These are phyloP conservation scores for Rotaria magnacalcarata DNA, from an alignment of 2,888 invertebrate genomes.

Conservation along the genomic window DNA sequence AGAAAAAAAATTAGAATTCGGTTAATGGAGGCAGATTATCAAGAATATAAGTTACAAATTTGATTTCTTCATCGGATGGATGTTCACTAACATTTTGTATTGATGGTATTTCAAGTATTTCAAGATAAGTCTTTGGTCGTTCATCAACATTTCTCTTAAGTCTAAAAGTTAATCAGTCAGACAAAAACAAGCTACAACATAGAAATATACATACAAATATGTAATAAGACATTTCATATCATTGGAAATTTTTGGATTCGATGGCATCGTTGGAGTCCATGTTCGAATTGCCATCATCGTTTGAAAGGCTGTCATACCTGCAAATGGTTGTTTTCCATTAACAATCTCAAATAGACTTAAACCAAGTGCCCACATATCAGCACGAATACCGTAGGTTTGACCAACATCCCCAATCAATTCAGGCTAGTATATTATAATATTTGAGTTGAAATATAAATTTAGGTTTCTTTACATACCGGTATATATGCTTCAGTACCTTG, in stretches of 20 bases:
- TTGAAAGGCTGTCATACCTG: background rate
- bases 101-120: background rate
- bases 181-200: background rate
- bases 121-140: background rate
- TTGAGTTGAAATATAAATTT: background rate
- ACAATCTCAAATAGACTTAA: background rate
- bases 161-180: background rate
- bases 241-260: background rate
- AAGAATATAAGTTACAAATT: background rate
- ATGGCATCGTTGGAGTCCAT: background rate
- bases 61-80: background rate
- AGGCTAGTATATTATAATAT: background rate
- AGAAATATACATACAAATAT: background rate
- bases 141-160: background rate
- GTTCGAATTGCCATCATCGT: background rate
- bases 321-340: background rate
- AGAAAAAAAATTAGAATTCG: background rate
- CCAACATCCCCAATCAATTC: background rate
- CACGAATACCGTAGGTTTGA: background rate
- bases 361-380: slow-evolving; percentile 34
- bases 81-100: background rate
- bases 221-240: background rate
- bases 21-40: background rate
- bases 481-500: slow-evolving; percentile 6
- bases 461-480: background rate